Evolutionary conservation across 2,113 vertebrate genomes (phyloP).

Genomic region (Microtus montanus): DNA sequence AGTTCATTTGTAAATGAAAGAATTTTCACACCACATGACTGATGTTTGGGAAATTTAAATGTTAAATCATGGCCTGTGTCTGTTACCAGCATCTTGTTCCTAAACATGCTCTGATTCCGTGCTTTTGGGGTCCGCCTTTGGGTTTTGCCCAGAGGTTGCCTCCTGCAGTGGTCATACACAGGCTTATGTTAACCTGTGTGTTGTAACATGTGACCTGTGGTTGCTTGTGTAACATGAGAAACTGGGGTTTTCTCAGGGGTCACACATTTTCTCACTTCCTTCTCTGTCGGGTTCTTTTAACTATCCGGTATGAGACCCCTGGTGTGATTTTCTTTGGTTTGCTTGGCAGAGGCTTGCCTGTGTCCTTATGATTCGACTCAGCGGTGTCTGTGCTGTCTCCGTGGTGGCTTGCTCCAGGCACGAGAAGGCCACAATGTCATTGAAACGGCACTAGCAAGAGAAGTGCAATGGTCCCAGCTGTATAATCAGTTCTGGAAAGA

Average conservation of each 20-base stretch:
- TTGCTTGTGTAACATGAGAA: not conserved
- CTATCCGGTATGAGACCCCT: not conserved
- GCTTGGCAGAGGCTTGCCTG: not conserved
- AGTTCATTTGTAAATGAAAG: slow-evolving; percentile 35
- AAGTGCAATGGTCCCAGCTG: not conserved
- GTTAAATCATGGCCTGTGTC: not conserved
- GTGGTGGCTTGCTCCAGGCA: not conserved
- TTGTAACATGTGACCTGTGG: not conserved
- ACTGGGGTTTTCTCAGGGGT: not conserved
- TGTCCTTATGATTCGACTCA: not conserved
- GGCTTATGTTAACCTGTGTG: not conserved
- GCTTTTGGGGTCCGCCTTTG: not conserved
- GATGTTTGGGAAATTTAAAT: not conserved
- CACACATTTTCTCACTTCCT: not conserved
- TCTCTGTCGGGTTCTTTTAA: not conserved
- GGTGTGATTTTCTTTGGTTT: not conserved
- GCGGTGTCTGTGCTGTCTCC: not conserved
- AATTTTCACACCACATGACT: not conserved
- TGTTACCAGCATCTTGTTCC: not conserved
- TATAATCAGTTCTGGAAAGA: slow-evolving; percentile 8
- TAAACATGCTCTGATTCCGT: not conserved
- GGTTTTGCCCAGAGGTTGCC: not conserved
- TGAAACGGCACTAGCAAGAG: not conserved
- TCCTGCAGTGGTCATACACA: not conserved
- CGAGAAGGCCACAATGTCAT: not conserved